A percentile compares a stretch with the other conserved stretches of the same genome.
phyloP scores from a whole-genome alignment of 2,797 vertebrate species.

The Naso thynnoides region DNA sequence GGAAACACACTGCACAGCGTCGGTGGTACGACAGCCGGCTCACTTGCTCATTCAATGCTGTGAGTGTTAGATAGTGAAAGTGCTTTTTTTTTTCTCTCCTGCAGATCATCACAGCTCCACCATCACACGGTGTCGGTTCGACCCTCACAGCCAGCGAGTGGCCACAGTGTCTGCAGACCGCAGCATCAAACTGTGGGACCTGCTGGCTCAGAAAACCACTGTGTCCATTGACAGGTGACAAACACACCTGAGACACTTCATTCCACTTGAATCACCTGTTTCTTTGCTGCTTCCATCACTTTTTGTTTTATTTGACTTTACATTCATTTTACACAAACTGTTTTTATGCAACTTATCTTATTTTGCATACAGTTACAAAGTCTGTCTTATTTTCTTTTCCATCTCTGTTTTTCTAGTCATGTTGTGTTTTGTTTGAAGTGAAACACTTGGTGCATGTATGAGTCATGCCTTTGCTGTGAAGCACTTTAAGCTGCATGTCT shows the following conservation, averaged over 20 bases:
- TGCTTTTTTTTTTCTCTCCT: constrained; percentile 7
- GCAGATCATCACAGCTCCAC: constrained; percentile 84
- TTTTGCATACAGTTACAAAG: no score
- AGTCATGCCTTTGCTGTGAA: no score
- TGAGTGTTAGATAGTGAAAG: background rate
- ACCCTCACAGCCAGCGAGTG: constrained; percentile 80
- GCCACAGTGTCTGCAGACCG: constrained; percentile 84
- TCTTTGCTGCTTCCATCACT: no score
- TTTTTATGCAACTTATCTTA: no score
- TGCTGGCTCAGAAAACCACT: constrained; percentile 74
- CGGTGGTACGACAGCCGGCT: constrained; percentile 61
- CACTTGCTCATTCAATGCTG: rapidly evolving
- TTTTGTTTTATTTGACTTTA: no score
- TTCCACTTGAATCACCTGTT: no score
- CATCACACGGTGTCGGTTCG: constrained; percentile 84
- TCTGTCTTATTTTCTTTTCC: no score
- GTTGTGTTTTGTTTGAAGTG: no score
- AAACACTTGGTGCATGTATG: no score
- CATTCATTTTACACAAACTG: no score
- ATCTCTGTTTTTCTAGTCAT: no score
- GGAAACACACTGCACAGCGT: constrained; percentile 61
- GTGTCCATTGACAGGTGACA: constrained; percentile 78
- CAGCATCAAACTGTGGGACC: constrained; percentile 86
- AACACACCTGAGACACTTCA: background rate
- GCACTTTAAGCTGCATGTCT: no score